Conservation (phyloP, 2,797 vertebrate species). For the Microctenopoma stevenorrisi region DNA sequence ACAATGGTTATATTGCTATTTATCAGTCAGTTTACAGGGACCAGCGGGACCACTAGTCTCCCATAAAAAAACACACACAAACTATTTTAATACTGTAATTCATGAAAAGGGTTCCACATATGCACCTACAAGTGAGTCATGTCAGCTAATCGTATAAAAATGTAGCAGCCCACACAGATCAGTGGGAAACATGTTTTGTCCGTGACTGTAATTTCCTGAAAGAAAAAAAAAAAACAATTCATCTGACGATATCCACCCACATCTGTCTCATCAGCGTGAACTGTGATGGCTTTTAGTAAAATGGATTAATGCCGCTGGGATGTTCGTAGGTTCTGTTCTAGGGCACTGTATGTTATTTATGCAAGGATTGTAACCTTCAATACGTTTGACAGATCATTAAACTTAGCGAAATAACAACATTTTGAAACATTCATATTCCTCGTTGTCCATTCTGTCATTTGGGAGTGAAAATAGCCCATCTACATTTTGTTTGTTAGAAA, state of each 20-base stretch:
- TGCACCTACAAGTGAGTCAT: not conserved
- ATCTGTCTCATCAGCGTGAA: not conserved
- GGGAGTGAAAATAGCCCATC: conserved; percentile 34
- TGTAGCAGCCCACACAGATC: not conserved
- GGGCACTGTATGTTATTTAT: not conserved
- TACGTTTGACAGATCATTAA: not conserved
- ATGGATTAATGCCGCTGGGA: not conserved
- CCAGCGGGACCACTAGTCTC: not conserved
- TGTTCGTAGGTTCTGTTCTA: not conserved
- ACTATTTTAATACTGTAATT: not conserved
- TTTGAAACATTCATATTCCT: not conserved
- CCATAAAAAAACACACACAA: not conserved
- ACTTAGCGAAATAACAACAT: conserved; percentile 8
- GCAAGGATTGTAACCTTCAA: not conserved
- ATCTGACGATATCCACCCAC: conserved; percentile 33
- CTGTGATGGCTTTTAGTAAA: not conserved
- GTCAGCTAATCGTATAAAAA: not conserved
- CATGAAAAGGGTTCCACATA: not conserved
- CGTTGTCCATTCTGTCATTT: conserved; percentile 11
- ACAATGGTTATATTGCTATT: conserved; percentile 3
- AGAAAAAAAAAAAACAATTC: not conserved
- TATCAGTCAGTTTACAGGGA: not conserved
- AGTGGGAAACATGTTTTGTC: conserved; percentile 3
- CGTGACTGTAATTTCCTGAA: conserved; percentile 31
- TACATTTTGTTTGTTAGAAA: conserved; percentile 28